Percentiles rank a stretch among this genome's conserved stretches.
These are phyloP conservation scores for Phenganax stokvisi DNA, from an alignment of 92 coral and sea anemone species.

Conservation along the genomic window DNA sequence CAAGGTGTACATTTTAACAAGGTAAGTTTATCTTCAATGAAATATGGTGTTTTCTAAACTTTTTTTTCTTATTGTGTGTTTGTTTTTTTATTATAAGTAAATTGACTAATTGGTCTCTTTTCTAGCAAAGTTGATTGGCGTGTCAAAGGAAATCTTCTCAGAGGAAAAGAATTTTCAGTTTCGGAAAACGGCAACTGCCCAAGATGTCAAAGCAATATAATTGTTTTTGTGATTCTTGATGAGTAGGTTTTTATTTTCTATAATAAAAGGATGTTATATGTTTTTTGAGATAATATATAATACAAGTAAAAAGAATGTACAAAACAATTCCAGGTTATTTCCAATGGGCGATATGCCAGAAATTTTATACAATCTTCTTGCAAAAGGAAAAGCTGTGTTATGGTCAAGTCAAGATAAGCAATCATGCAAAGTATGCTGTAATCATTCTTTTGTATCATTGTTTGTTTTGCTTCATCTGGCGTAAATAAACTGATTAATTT, in stretches of 20 bases:
- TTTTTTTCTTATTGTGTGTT: too few relatives aligned
- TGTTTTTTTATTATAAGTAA: too few relatives aligned
- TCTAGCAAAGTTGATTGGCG: conserved; percentile 56
- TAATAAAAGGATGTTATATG: neutral
- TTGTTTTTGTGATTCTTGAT: conserved; percentile 83
- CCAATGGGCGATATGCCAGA: conserved; percentile 99
- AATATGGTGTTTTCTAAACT: too few relatives aligned
- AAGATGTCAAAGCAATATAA: conserved; percentile 76
- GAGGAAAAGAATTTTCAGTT: conserved; percentile 70
- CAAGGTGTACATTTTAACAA: too few relatives aligned
- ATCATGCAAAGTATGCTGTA: conserved; percentile 66
- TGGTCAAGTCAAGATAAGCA: conserved; percentile 99
- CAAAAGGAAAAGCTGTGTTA: conserved; percentile 90
- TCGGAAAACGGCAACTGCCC: conserved; percentile 96
- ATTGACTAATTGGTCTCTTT: neutral
- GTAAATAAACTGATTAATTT: neutral
- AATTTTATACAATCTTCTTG: conserved; percentile 72
- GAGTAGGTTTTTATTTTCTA: conserved; percentile 60
- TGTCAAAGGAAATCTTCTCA: conserved; percentile 62
- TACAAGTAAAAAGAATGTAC: neutral
- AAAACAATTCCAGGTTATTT: conserved; percentile 58
- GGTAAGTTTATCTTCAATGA: too few relatives aligned
- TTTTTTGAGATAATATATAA: neutral
- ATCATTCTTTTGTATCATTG: conserved; percentile 13
- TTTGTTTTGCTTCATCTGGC: neutral